Evolutionary conservation across 2,888 invertebrate species (phyloP).

Genomic region (Ischnura elegans): DNA sequence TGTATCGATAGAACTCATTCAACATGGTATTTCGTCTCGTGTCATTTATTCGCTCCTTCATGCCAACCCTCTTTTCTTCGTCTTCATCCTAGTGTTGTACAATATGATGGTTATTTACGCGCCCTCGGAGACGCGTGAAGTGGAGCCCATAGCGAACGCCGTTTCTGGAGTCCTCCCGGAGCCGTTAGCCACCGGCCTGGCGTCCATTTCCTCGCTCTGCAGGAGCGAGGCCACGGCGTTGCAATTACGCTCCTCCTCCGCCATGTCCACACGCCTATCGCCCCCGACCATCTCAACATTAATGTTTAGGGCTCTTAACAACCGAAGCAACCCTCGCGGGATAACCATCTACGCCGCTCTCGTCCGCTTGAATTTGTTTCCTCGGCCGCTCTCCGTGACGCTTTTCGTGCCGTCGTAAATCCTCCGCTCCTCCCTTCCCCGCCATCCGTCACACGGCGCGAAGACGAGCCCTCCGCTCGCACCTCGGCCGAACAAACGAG

Average conservation of each 20-base stretch:
- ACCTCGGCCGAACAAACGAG: background rate
- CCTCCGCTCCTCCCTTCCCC: background rate
- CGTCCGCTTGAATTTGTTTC: slow-evolving; percentile 54
- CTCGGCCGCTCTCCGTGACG: slow-evolving; percentile 50
- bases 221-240: background rate
- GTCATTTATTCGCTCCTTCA: too few species aligned
- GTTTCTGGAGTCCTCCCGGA: too few species aligned
- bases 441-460: slow-evolving; percentile 24
- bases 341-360: slow-evolving; percentile 45
- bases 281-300: slow-evolving; percentile 56
- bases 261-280: slow-evolving; percentile 52
- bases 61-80: too few species aligned
- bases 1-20: too few species aligned
- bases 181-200: background rate
- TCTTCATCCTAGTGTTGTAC: too few species aligned
- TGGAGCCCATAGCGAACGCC: too few species aligned
- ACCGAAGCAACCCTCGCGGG: slow-evolving; percentile 61
- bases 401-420: slow-evolving; percentile 46
- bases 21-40: too few species aligned
- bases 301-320: slow-evolving; percentile 66
- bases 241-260: slow-evolving; percentile 47
- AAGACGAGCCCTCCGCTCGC: background rate
- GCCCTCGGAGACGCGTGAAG: too few species aligned
- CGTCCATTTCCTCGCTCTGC: background rate
- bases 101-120: too few species aligned